These are phyloP conservation scores for Tapirus terrestris DNA, from an alignment of 2,113 vertebrate species.

Conservation along the genomic window DNA sequence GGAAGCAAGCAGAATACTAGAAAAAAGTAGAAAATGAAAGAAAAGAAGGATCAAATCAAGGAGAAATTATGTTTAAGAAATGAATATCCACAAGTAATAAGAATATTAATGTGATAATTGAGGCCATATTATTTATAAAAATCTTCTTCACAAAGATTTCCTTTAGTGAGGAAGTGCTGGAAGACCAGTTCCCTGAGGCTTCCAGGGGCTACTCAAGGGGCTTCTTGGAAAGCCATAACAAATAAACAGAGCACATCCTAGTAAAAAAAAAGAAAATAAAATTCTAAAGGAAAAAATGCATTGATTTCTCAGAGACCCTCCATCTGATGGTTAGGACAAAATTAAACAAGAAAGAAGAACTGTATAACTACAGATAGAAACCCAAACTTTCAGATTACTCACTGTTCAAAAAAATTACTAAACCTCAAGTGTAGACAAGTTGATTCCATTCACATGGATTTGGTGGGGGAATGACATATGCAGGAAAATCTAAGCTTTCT, in stretches of 20 bases:
- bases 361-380: background rate
- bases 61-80: background rate
- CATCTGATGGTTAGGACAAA: background rate
- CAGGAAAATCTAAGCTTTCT: background rate
- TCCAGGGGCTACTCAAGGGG: background rate
- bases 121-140: background rate
- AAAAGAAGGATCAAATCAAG: background rate
- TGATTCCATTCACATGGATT: background rate
- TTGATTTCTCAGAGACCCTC: background rate
- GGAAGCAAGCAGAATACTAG: background rate
- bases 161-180: background rate
- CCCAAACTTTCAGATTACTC: background rate
- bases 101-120: background rate
- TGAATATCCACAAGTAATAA: background rate
- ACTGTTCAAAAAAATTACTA: background rate
- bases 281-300: background rate
- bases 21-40: background rate
- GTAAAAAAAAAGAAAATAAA: background rate
- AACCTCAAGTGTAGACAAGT: background rate
- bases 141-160: background rate
- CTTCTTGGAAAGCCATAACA: background rate
- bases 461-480: fast-evolving
- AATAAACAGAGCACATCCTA: background rate
- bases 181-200: background rate
- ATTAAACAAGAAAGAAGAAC: background rate